These are phyloP conservation scores for Apodemia duryi DNA, from an alignment of 2,888 invertebrate species.

Conservation along the genomic window DNA sequence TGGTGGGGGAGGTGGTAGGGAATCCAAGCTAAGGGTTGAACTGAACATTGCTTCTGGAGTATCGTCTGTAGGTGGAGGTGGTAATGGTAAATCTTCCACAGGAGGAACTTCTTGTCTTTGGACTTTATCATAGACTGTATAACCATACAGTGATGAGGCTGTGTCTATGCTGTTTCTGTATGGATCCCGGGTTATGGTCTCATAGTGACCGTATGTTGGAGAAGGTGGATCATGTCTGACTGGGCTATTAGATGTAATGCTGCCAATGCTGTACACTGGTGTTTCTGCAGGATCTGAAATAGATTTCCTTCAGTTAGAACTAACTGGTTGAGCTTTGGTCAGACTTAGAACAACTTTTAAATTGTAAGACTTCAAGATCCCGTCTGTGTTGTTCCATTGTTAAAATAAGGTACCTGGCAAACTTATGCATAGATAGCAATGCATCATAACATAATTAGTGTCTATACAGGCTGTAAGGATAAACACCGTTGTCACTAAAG, in stretches of 20 bases:
- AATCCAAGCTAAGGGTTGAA: slow-evolving; percentile 88
- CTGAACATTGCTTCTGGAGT: slow-evolving; percentile 80
- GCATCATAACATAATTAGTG: no score
- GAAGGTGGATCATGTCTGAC: slow-evolving; percentile 41
- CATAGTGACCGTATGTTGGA: slow-evolving; percentile 57
- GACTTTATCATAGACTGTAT: slow-evolving; percentile 72
- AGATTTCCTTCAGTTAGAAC: neutral
- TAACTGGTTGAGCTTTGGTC: no score
- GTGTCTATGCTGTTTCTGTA: slow-evolving; percentile 53
- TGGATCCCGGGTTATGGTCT: slow-evolving; percentile 50
- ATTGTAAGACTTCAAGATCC: no score
- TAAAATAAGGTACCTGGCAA: no score
- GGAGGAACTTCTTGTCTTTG: slow-evolving; percentile 41
- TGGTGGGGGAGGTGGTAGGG: slow-evolving; percentile 88
- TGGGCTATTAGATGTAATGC: slow-evolving; percentile 43
- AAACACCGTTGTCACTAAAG: no score
- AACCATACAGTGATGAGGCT: slow-evolving; percentile 59
- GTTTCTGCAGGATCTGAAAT: slow-evolving; percentile 48
- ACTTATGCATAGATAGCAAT: no score
- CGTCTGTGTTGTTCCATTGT: no score
- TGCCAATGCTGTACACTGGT: slow-evolving; percentile 42
- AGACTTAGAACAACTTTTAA: no score
- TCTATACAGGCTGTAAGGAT: no score
- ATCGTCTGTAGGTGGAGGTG: slow-evolving; percentile 84
- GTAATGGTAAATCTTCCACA: slow-evolving; percentile 78